Evolutionary conservation across 1,140 invertebrate genomes (phyloP).

Genomic region (Drosophila ercepeae): DNA sequence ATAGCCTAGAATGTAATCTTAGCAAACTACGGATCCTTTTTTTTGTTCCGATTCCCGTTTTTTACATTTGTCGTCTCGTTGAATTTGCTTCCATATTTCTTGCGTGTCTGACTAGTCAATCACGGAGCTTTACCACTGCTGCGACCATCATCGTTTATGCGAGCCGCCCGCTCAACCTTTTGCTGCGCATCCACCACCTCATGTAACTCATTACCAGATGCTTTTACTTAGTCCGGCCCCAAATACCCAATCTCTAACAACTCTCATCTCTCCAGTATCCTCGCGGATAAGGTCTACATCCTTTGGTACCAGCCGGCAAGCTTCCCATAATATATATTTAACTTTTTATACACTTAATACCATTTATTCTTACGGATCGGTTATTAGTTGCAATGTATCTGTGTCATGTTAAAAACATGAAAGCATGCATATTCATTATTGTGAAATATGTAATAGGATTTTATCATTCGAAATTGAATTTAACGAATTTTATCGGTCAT

Average conservation of each 20-base stretch:
- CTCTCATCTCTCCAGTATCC: conserved; percentile 91
- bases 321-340: conserved; percentile 85
- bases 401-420: too few relatives aligned
- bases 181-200: conserved; percentile 98
- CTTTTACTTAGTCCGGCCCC: conserved; percentile 97
- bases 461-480: too few relatives aligned
- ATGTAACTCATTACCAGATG: conserved; percentile 99
- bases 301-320: conserved; percentile 93
- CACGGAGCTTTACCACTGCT: conserved; percentile 79
- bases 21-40: conserved; percentile 56
- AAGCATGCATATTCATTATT: too few relatives aligned
- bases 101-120: conserved; percentile 89
- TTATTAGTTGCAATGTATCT: too few relatives aligned
- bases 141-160: conserved; percentile 73
- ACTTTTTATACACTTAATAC: too few relatives aligned
- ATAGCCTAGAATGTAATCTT: conserved; percentile 37
- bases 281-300: conserved; percentile 93
- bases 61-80: conserved; percentile 97
- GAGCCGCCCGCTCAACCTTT: conserved; percentile 83
- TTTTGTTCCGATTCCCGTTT: conserved; percentile 86
- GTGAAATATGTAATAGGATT: too few relatives aligned
- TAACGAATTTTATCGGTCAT: too few relatives aligned
- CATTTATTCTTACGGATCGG: too few relatives aligned
- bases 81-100: conserved; percentile 96
- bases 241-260: conserved; percentile 93